Evolutionary conservation across 2,797 vertebrate species (phyloP).

Genomic region (Lerista edwardsae): DNA sequence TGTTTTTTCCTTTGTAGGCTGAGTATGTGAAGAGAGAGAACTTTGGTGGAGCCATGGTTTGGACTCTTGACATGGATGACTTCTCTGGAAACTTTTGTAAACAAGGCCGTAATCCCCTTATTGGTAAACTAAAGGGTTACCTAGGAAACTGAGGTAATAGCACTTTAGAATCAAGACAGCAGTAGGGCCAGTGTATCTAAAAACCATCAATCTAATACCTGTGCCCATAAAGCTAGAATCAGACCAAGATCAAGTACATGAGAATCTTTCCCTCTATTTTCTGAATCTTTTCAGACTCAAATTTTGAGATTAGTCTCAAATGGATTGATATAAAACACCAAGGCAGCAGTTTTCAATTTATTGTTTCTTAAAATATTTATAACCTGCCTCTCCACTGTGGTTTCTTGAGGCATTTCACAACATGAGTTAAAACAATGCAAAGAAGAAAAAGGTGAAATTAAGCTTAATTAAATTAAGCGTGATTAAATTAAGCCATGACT

Average conservation of each 20-base stretch:
- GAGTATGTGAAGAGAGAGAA: constrained; percentile 49
- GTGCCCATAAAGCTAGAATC: not conserved
- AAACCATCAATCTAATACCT: not conserved
- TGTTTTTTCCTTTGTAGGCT: constrained; percentile 22
- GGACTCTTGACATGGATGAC: constrained; percentile 67
- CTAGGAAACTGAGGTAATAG: constrained; percentile 15
- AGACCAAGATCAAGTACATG: not conserved
- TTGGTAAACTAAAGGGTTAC: constrained; percentile 15
- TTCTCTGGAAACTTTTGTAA: constrained; percentile 61
- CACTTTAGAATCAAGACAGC: not conserved
- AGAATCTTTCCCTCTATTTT: too few relatives aligned
- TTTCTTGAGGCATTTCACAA: not conserved
- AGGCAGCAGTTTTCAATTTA: not conserved
- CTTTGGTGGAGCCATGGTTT: constrained; percentile 65
- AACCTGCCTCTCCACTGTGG: not conserved
- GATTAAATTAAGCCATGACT: not conserved
- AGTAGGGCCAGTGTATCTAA: not conserved
- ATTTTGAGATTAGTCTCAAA: not conserved
- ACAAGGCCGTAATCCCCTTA: constrained; percentile 45
- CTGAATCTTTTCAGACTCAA: too few relatives aligned
- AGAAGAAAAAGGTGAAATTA: not conserved
- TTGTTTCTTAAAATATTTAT: not conserved
- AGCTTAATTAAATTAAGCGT: too few relatives aligned
- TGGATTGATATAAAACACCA: not conserved
- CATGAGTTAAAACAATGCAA: not conserved